A percentile compares a stretch with the other conserved stretches of the same genome.
Evolutionary conservation across 2,113 vertebrate species (phyloP).

Genomic region (Brienomyrus brachyistius): DNA sequence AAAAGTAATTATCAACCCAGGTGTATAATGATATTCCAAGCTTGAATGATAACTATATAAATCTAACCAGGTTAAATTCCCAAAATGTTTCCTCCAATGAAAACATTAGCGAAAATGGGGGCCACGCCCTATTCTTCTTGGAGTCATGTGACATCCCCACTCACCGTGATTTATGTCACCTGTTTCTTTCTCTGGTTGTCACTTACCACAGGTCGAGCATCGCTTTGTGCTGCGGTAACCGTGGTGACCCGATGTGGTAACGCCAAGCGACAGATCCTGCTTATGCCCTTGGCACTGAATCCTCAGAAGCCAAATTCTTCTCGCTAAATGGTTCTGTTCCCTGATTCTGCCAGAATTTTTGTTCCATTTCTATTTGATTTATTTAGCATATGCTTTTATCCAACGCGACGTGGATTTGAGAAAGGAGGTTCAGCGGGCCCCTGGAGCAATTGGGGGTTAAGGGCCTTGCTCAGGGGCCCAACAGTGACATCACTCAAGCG

Average conservation of each 20-base stretch:
- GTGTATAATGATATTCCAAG: constrained; percentile 18
- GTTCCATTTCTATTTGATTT: not conserved
- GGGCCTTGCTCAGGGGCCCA: not conserved
- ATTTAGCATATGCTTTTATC: not conserved
- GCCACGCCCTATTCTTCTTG: not conserved
- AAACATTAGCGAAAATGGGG: not conserved
- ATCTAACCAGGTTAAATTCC: constrained; percentile 1
- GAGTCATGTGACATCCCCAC: not conserved
- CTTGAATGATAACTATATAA: constrained; percentile 4
- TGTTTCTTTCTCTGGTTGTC: not conserved
- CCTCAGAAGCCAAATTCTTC: not conserved
- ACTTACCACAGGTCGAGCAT: not conserved
- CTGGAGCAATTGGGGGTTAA: not conserved
- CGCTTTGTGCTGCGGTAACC: not conserved
- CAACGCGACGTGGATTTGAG: not conserved
- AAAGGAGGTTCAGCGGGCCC: not conserved
- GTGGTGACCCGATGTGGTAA: not conserved
- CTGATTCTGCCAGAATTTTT: not conserved
- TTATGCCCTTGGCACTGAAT: not conserved
- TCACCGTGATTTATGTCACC: not conserved
- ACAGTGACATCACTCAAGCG: not conserved
- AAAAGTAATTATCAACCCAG: constrained; percentile 20
- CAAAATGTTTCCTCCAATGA: constrained; percentile 17
- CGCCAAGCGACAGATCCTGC: not conserved
- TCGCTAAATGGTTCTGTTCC: not conserved